Evolutionary conservation across 2,797 vertebrate genomes (phyloP).

Genomic region (Manis crassicaudata): DNA sequence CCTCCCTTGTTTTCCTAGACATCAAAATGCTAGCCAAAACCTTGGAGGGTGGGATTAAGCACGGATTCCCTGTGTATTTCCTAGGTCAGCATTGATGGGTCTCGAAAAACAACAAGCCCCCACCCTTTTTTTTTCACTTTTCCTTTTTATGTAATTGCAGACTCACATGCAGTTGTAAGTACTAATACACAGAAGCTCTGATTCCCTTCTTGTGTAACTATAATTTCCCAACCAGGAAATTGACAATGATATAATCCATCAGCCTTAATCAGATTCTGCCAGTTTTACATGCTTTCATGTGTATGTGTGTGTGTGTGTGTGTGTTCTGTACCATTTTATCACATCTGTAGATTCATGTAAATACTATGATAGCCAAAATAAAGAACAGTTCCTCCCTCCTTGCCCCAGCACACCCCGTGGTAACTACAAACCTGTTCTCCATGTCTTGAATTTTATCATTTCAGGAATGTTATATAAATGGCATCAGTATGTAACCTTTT

Average conservation of each 20-base stretch:
- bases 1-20: neutral
- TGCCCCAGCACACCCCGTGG: no score
- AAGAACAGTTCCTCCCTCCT: neutral
- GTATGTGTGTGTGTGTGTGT: neutral
- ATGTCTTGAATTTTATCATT: conserved; percentile 22
- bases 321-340: neutral
- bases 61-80: neutral
- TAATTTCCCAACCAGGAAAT: neutral
- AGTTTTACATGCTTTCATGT: neutral
- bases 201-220: neutral
- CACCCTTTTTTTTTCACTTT: neutral
- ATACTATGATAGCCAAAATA: neutral
- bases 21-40: neutral
- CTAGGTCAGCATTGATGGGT: neutral
- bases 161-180: neutral
- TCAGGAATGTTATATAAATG: neutral
- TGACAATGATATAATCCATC: neutral
- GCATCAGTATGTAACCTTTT: neutral
- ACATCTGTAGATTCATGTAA: neutral
- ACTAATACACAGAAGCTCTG: neutral
- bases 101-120: neutral
- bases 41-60: neutral
- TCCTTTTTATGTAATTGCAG: neutral
- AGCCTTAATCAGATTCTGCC: neutral
- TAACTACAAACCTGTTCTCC: neutral